Conservation (phyloP, 2,113 vertebrate genomes). For the Xenopus laevis region DNA sequence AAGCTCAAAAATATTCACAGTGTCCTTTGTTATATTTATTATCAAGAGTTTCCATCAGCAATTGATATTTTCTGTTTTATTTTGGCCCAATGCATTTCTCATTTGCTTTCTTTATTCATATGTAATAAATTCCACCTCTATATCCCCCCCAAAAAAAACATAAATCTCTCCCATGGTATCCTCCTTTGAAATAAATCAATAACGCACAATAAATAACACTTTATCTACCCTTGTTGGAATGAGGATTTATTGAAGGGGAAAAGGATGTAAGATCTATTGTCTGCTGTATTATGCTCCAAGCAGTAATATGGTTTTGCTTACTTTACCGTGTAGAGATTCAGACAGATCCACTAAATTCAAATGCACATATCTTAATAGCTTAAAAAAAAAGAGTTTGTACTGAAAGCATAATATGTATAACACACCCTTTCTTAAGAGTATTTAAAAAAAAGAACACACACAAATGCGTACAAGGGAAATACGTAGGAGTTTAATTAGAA, state of each 20-base stretch:
- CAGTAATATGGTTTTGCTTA: slow-evolving; percentile 11
- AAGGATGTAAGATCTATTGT: background rate
- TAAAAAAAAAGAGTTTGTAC: background rate
- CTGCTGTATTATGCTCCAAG: slow-evolving; percentile 10
- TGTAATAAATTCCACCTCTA: slow-evolving; percentile 38
- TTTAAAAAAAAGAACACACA: background rate
- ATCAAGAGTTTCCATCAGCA: slow-evolving; percentile 16
- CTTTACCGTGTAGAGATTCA: slow-evolving; percentile 2
- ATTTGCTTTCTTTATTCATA: slow-evolving; percentile 34
- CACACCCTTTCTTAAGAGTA: background rate
- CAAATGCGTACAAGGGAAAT: background rate
- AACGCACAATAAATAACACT: slow-evolving; percentile 39
- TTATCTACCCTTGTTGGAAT: slow-evolving; percentile 39
- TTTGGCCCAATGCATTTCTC: slow-evolving; percentile 40
- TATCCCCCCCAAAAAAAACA: slow-evolving; percentile 9
- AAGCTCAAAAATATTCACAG: background rate
- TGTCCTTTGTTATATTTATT: slow-evolving; percentile 19
- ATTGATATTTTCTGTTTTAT: slow-evolving; percentile 27
- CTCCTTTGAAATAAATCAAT: slow-evolving; percentile 41
- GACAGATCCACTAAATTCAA: slow-evolving; percentile 11
- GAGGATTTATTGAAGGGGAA: slow-evolving; percentile 33
- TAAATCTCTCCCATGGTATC: slow-evolving; percentile 33
- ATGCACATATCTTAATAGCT: slow-evolving; percentile 1
- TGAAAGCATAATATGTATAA: background rate
- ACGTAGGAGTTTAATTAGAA: slow-evolving; percentile 4